Percentiles rank a stretch among this genome's conserved stretches.
Evolutionary conservation across 1,140 invertebrate species (phyloP).

Genomic region (Halesus radiatus): DNA sequence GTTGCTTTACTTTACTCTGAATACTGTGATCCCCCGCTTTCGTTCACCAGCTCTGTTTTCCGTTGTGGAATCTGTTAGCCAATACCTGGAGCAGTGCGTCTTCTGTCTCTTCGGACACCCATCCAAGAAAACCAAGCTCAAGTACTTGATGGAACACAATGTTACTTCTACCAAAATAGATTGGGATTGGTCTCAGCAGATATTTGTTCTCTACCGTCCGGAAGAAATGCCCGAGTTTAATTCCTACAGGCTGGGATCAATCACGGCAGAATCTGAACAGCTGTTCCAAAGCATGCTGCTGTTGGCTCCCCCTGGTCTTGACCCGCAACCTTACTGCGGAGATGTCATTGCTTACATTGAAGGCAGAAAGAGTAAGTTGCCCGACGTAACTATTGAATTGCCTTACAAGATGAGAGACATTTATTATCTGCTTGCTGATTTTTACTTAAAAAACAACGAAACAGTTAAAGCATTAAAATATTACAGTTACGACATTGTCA

Average conservation of each 20-base stretch:
- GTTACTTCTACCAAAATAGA: constrained; percentile 79
- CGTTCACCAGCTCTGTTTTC: constrained; percentile 71
- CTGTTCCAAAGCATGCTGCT: constrained; percentile 83
- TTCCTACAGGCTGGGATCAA: constrained; percentile 79
- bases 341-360: constrained; percentile 79
- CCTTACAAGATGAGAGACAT: constrained; percentile 78
- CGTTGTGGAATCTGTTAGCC: constrained; percentile 74
- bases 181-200: constrained; percentile 82
- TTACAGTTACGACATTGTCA: constrained; percentile 86
- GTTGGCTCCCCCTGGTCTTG: constrained; percentile 78
- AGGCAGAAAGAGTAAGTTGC: constrained; percentile 71
- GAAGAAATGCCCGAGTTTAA: constrained; percentile 87
- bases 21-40: constrained; percentile 78
- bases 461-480: constrained; percentile 84
- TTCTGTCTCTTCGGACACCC: constrained; percentile 92
- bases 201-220: constrained; percentile 90
- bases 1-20: constrained; percentile 83
- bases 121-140: constrained; percentile 79
- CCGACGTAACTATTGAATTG: constrained; percentile 65
- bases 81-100: constrained; percentile 89
- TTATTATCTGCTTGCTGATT: constrained; percentile 92
- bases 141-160: constrained; percentile 86
- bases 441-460: constrained; percentile 90
- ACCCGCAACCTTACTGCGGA: constrained; percentile 73
- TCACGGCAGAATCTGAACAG: constrained; percentile 82